phyloP scores from a whole-genome alignment of 2,888 invertebrate species.

The Agapostemon virescens region DNA sequence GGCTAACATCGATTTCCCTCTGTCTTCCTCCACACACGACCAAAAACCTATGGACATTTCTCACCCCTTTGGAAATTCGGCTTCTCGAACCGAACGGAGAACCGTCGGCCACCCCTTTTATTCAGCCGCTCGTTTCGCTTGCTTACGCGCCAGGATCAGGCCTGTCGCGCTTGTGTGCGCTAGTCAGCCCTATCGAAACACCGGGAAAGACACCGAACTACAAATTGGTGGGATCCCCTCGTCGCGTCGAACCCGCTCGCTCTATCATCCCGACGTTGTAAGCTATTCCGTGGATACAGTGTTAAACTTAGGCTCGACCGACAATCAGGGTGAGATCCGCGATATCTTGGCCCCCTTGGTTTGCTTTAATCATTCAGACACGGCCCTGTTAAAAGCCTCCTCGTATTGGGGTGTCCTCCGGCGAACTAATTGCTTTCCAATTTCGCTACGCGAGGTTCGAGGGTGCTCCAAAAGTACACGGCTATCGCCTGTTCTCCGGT shows the following conservation, averaged over 20 bases:
- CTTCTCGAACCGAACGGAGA: slow-evolving; percentile 43
- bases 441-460: neutral
- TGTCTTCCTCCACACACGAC: slow-evolving; percentile 37
- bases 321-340: slow-evolving; percentile 44
- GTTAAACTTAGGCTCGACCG: slow-evolving; percentile 54
- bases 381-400: slow-evolving; percentile 49
- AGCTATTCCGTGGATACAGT: slow-evolving; percentile 45
- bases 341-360: slow-evolving; percentile 34
- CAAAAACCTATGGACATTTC: neutral
- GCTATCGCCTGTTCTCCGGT: slow-evolving; percentile 3
- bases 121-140: slow-evolving; percentile 67
- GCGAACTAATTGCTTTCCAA: slow-evolving; percentile 22
- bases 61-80: slow-evolving; percentile 41
- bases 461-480: neutral
- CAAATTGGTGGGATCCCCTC: slow-evolving; percentile 59
- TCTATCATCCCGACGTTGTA: slow-evolving; percentile 27
- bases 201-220: slow-evolving; percentile 61
- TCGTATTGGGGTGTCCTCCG: neutral
- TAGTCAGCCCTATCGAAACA: slow-evolving; percentile 46
- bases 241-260: slow-evolving; percentile 1
- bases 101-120: slow-evolving; percentile 60
- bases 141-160: slow-evolving; percentile 59
- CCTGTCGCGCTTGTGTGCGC: slow-evolving; percentile 58
- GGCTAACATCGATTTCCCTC: slow-evolving; percentile 78
- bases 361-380: slow-evolving; percentile 60